These are phyloP conservation scores for Pristionchus fissidentatus DNA, from an alignment of 2,888 invertebrate species.

Conservation along the genomic window DNA sequence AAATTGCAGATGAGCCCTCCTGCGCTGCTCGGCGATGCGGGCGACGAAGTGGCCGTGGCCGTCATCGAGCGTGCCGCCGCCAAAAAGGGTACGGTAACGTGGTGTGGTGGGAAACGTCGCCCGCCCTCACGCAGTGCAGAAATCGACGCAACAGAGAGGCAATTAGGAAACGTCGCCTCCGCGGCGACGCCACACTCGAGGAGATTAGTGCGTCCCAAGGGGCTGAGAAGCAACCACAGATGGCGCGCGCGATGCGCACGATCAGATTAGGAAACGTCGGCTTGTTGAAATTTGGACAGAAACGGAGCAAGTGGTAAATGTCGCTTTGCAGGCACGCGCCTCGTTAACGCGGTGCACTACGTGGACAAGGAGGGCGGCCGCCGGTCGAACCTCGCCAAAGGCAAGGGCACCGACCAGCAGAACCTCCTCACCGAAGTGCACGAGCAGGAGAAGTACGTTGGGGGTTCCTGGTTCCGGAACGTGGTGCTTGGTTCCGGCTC, in stretches of 20 bases:
- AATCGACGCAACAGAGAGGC: not conserved
- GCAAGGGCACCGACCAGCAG: constrained; percentile 35
- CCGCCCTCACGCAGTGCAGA: not conserved
- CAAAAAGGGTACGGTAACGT: constrained; percentile 20
- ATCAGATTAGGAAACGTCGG: constrained; percentile 9
- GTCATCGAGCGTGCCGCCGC: constrained; percentile 24
- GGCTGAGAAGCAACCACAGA: constrained; percentile 2
- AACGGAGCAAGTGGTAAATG: too few species aligned
- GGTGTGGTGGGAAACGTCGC: constrained; percentile 31
- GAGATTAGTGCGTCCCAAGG: not conserved
- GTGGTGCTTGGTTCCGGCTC: not conserved
- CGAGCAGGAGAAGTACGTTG: constrained; percentile 34
- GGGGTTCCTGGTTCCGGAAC: not conserved
- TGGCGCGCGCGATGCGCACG: not conserved
- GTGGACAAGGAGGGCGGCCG: constrained; percentile 55
- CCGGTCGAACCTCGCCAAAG: constrained; percentile 49
- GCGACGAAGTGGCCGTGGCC: constrained; percentile 10
- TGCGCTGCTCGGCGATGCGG: constrained; percentile 25
- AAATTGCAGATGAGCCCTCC: not conserved
- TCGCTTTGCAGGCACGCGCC: constrained; percentile 29
- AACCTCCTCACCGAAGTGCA: constrained; percentile 4
- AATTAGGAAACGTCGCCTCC: constrained; percentile 13
- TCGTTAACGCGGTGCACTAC: constrained; percentile 57
- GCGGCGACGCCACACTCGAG: not conserved
- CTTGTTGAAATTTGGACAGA: too few species aligned